Conservation (phyloP, 2,113 vertebrate species). For the Psilopsiagon aurifrons region DNA sequence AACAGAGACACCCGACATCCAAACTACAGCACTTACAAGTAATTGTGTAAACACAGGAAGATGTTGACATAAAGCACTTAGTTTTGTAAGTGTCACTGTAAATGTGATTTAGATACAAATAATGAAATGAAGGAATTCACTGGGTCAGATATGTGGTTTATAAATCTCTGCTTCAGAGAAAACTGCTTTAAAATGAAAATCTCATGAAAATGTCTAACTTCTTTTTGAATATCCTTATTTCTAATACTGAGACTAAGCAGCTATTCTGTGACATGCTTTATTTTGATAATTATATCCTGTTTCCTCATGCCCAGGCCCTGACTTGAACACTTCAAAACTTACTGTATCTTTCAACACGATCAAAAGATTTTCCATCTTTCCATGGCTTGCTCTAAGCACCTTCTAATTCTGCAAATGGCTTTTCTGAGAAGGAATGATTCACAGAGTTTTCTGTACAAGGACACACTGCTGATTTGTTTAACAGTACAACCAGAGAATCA, state of each 20-base stretch:
- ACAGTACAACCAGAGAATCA: background rate
- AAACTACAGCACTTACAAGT: background rate
- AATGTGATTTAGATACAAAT: background rate
- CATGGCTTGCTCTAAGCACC: background rate
- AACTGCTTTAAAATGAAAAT: background rate
- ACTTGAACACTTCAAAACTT: background rate
- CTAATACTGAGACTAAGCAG: background rate
- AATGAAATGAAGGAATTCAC: background rate
- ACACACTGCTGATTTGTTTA: background rate
- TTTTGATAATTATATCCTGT: background rate
- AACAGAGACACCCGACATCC: background rate
- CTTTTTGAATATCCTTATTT: background rate
- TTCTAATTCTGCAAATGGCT: background rate
- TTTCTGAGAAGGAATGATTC: conserved; percentile 4
- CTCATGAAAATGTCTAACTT: background rate
- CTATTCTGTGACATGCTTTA: background rate
- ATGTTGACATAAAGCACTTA: background rate
- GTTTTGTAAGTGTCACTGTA: background rate
- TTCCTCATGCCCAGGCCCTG: background rate
- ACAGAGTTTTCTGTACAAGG: background rate
- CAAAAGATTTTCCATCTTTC: background rate
- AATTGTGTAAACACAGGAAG: background rate
- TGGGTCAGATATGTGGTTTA: background rate
- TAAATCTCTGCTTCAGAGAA: background rate
- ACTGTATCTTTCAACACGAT: background rate